Evolutionary conservation across 1,140 invertebrate genomes (phyloP).

Genomic region (Zaprionus inermis): DNA sequence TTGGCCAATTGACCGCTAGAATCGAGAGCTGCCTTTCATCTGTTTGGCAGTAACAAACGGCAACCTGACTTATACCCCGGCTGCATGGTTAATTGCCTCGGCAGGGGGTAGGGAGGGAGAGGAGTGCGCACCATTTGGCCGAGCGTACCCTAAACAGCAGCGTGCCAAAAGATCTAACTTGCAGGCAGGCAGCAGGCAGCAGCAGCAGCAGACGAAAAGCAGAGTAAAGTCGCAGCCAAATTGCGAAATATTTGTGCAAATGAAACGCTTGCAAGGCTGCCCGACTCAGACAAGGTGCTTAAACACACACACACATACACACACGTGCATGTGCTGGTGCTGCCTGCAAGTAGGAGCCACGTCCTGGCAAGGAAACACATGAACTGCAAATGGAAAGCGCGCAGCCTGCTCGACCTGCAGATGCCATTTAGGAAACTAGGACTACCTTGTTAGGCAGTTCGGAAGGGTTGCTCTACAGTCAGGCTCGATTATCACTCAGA

Average conservation of each 20-base stretch:
- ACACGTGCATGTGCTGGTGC: not conserved
- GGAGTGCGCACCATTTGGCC: not conserved
- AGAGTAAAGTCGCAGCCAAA: conserved; percentile 34
- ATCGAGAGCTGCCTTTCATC: conserved; percentile 24
- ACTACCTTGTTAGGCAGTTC: too few relatives aligned
- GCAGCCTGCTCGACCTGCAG: not conserved
- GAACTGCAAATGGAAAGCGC: conserved; percentile 19
- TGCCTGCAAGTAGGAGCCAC: conserved; percentile 13
- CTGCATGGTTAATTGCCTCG: conserved; percentile 50
- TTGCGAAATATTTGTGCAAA: conserved; percentile 64
- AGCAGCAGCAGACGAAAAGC: conserved; percentile 18
- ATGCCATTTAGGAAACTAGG: not conserved
- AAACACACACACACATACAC: conserved; percentile 38
- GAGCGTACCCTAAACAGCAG: conserved; percentile 13
- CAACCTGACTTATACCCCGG: conserved; percentile 19
- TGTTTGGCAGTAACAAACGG: conserved; percentile 17
- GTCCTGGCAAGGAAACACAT: conserved; percentile 27
- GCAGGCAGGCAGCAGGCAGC: conserved; percentile 18
- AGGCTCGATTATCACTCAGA: too few relatives aligned
- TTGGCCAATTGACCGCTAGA: conserved; percentile 28
- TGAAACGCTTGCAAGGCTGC: conserved; percentile 51
- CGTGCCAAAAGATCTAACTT: conserved; percentile 38
- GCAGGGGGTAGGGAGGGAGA: not conserved
- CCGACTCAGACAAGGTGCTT: conserved; percentile 56
- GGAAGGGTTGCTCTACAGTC: too few relatives aligned